phyloP scores from a whole-genome alignment of 1,140 invertebrate genomes.

The Aplysia californica region DNA sequence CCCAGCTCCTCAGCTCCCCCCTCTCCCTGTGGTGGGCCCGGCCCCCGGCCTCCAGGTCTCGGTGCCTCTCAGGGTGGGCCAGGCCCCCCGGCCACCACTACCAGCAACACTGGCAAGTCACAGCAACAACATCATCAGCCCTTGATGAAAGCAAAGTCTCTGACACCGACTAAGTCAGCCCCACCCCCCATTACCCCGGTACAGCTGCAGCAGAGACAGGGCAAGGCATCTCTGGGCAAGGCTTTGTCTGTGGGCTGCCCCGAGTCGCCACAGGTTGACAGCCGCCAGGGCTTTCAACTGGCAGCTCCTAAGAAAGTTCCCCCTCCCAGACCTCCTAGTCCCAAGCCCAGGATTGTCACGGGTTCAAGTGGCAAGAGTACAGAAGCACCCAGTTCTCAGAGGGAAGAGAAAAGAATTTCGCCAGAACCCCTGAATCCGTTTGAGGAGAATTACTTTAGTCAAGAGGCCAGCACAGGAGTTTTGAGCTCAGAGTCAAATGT shows the following conservation, averaged over 20 bases:
- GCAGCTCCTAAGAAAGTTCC: background rate
- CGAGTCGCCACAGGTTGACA: background rate
- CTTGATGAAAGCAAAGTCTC: background rate
- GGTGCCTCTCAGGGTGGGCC: background rate
- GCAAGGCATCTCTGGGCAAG: background rate
- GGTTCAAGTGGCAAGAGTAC: too few species aligned
- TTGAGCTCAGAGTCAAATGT: background rate
- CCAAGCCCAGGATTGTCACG: background rate
- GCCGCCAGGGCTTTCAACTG: too few species aligned
- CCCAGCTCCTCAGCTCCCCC: background rate
- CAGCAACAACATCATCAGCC: background rate
- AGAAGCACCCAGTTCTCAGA: too few species aligned
- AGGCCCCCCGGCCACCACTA: background rate
- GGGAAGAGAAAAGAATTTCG: background rate
- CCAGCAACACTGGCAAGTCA: too few species aligned
- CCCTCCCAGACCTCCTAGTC: background rate
- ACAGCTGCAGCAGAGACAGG: too few species aligned
- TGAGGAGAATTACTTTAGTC: slow-evolving; percentile 10
- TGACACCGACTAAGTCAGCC: background rate
- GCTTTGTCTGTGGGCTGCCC: background rate
- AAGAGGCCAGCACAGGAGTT: background rate
- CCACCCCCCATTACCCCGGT: too few species aligned
- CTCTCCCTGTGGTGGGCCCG: background rate
- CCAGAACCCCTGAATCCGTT: slow-evolving; percentile 4
- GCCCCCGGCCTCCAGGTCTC: background rate